Evolutionary conservation across 64 coral and sea anemone species (phyloP).

Genomic region (Porites australiensis): DNA sequence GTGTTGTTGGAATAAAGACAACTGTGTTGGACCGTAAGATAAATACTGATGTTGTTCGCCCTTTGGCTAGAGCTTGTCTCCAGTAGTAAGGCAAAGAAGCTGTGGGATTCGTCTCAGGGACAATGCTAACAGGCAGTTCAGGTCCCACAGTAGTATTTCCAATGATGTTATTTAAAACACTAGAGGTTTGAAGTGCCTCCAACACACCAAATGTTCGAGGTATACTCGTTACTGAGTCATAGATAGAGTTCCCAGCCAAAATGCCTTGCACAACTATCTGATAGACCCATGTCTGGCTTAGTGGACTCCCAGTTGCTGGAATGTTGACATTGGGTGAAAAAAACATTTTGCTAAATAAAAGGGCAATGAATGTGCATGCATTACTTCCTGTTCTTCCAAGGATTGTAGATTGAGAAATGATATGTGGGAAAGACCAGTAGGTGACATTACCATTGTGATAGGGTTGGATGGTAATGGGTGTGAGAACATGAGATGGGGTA

Average conservation of each 20-base stretch:
- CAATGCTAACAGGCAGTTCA: neutral
- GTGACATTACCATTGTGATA: neutral
- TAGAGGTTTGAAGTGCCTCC: neutral
- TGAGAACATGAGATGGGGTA: neutral
- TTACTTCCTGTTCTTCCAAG: slow-evolving; percentile 23
- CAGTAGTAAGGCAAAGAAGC: too few relatives aligned
- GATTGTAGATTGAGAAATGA: slow-evolving; percentile 44
- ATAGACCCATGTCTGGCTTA: neutral
- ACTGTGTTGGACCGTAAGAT: too few relatives aligned
- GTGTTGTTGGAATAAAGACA: too few relatives aligned
- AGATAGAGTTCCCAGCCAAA: neutral
- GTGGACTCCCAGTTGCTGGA: too few relatives aligned
- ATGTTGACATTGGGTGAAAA: neutral
- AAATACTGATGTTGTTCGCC: too few relatives aligned
- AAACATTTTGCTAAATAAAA: slow-evolving; percentile 30
- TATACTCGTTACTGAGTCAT: neutral
- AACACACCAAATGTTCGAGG: slow-evolving; percentile 11
- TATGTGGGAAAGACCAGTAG: neutral
- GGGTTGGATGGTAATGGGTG: neutral
- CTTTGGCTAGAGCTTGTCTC: too few relatives aligned
- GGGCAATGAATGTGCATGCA: slow-evolving; percentile 31
- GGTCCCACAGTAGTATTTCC: neutral
- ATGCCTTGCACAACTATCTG: neutral
- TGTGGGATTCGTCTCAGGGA: slow-evolving; percentile 5
- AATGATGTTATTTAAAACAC: neutral